Percentiles rank a stretch among this genome's conserved stretches.
phyloP scores from a whole-genome alignment of 1,140 invertebrate genomes.

The Hetaerina americana region DNA sequence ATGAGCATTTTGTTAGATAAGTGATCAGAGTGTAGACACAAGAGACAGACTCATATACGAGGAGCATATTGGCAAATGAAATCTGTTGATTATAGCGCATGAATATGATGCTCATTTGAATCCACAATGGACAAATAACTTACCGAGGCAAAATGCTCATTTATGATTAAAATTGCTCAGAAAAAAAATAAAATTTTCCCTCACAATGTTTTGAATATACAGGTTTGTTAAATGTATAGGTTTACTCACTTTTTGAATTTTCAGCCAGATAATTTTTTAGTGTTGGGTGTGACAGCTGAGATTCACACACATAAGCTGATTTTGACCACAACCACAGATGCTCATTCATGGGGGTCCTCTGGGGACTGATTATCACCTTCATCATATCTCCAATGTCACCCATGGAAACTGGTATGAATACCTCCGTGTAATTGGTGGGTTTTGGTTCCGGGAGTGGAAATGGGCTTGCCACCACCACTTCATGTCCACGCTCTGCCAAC shows the following conservation, averaged over 20 bases:
- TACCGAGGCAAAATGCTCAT: too few species aligned
- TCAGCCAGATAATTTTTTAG: not conserved
- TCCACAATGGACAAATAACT: too few species aligned
- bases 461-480: conserved; percentile 29
- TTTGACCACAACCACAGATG: not conserved
- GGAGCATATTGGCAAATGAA: too few species aligned
- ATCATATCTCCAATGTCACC: not conserved
- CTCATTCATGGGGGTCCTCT: not conserved
- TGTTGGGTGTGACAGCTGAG: not conserved
- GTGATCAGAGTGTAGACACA: too few species aligned
- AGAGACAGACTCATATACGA: too few species aligned
- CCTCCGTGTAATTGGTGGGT: conserved; percentile 19
- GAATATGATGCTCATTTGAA: too few species aligned
- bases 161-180: too few species aligned
- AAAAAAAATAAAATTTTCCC: too few species aligned
- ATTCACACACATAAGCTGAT: not conserved
- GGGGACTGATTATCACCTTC: not conserved
- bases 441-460: conserved; percentile 24
- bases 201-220: too few species aligned
- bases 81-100: too few species aligned
- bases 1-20: too few species aligned
- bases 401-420: not conserved
- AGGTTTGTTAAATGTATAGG: too few species aligned
- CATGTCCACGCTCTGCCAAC: conserved; percentile 29
- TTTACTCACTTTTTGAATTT: not conserved